Evolutionary conservation across 2,888 invertebrate species (phyloP), one percentile per base, ranked within the genome.

Genomic region (Campoletis raptor): DNA sequence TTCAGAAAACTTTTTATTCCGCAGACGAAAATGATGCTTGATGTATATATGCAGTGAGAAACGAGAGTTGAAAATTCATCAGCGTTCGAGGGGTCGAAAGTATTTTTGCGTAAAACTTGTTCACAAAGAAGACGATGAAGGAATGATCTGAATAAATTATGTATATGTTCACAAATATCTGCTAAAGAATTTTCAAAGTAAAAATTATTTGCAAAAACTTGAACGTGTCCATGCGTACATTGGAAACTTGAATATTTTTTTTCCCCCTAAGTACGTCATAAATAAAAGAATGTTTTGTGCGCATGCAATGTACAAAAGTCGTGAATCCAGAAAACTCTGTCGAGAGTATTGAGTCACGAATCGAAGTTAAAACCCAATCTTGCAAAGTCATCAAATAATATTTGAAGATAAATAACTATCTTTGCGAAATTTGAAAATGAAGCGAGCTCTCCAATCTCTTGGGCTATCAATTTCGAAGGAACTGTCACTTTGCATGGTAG

Each of bases 51-150:
- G 66, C n/a, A 77, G 36, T 10, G 30, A 18, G 77, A 54, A 54
- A 78, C n/a, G 57, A 67, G 66, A 74, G 78, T 74, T 78, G 57
- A n/a, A 69, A 77, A 82, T 82, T 82, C 78, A 79, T 85, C 81
- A 79, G 78, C 69, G 52, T 85, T 82, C 72, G 48, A 81, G 74
- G 52, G 37, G 21, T 40, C 37, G 61, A 76, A 78, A 78, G 40
- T 78, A 78, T 78, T 78, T 67, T 66, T 52, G 30, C 66, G 21
- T 15, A 67, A 40, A 67, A 52, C 52, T 66, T 24, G 77, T 77
- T 64, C 64, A 45, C 42, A 42, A 61, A 30, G 61, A 61, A 24
- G n/a, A 52, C 52, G 66, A 67, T 67, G 52, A 54, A 78, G 67
- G 40, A 42, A 78, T 64, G 37, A 21, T 54, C 37, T 67, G 67